Conservation (phyloP, 1,140 invertebrate species). For the Nephila pilipes region DNA sequence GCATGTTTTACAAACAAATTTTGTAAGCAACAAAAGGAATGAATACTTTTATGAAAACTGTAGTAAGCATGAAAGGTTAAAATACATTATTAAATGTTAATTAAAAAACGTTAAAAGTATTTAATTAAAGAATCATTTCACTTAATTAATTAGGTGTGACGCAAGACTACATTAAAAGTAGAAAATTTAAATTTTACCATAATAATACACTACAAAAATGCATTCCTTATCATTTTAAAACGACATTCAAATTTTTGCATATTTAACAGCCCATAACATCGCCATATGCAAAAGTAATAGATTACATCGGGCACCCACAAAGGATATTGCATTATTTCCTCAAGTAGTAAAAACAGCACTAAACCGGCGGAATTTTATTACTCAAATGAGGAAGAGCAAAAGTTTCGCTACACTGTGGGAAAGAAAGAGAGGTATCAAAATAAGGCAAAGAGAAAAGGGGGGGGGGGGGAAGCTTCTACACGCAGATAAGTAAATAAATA, state of each 20-base stretch:
- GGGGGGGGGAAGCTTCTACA: background rate
- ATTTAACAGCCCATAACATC: background rate
- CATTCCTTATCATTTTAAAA: background rate
- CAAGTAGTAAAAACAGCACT: conserved; percentile 12
- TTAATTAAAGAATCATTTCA: too few species aligned
- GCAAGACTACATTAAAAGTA: too few species aligned
- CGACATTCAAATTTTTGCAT: background rate
- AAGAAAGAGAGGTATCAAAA: conserved; percentile 53
- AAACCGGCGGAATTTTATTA: conserved; percentile 36
- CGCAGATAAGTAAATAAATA: conserved; percentile 65
- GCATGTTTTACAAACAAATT: too few species aligned
- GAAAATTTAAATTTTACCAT: too few species aligned
- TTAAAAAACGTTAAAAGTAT: too few species aligned
- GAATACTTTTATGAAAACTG: too few species aligned
- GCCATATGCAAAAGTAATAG: background rate
- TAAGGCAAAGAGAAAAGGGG: background rate
- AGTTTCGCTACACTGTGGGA: background rate
- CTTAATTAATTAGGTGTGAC: too few species aligned
- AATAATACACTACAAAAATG: background rate
- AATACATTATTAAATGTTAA: too few species aligned
- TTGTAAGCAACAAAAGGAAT: too few species aligned
- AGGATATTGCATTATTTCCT: background rate
- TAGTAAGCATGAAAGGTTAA: too few species aligned
- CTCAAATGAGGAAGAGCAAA: conserved; percentile 47
- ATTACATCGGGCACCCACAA: background rate